These are phyloP conservation scores for Drosophila helvetica DNA, from an alignment of 2,888 invertebrate species.

Conservation along the genomic window DNA sequence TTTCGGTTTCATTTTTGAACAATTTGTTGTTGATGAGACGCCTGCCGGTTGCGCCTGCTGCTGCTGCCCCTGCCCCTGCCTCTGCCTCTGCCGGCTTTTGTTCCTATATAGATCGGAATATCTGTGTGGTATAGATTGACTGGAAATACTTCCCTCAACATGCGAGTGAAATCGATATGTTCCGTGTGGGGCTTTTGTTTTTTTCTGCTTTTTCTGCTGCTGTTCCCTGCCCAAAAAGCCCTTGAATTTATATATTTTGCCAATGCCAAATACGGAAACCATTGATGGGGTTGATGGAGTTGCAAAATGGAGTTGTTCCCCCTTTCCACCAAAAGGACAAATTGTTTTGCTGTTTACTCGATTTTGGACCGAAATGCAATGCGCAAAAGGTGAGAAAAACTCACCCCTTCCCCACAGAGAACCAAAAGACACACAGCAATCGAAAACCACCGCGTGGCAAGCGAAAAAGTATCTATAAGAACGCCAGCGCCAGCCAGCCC, in stretches of 20 bases:
- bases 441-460: slow-evolving; percentile 53
- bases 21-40: slow-evolving; percentile 42
- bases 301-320: neutral
- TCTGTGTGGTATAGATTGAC: slow-evolving; percentile 28
- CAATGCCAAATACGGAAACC: slow-evolving; percentile 16
- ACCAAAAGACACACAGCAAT: slow-evolving; percentile 15
- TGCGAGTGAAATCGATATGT: slow-evolving; percentile 72
- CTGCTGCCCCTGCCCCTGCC: no score
- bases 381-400: slow-evolving; percentile 70
- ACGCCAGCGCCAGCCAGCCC: slow-evolving; percentile 41
- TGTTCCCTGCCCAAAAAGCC: slow-evolving; percentile 44
- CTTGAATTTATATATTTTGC: slow-evolving; percentile 49
- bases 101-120: slow-evolving; percentile 36
- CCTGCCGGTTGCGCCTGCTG: neutral
- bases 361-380: slow-evolving; percentile 61
- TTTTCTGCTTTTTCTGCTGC: slow-evolving; percentile 6
- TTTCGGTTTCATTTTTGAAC: slow-evolving; percentile 43
- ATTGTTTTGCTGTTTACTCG: slow-evolving; percentile 37
- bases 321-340: neutral
- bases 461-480: slow-evolving; percentile 68
- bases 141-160: slow-evolving; percentile 53
- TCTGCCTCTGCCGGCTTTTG: slow-evolving; percentile 29
- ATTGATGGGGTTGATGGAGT: neutral
- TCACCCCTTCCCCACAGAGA: slow-evolving; percentile 31
- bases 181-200: slow-evolving; percentile 37